A percentile compares a stretch with the other conserved stretches of the same genome.
Evolutionary conservation across 1,140 invertebrate genomes (phyloP).

Genomic region (Mycetomoellerius zeteki): DNA sequence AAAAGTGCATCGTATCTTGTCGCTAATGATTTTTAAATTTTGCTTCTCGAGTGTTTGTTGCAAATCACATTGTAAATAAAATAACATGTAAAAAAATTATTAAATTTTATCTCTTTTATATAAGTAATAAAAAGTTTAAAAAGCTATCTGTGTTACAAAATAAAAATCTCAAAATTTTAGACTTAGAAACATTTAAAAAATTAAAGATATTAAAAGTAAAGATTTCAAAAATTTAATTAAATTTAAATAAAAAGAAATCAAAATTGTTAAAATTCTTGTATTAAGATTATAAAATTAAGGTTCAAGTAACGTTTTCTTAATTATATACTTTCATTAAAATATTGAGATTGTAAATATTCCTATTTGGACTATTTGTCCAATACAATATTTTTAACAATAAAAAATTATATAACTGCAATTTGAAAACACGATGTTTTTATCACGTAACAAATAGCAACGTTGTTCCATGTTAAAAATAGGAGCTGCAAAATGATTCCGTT

Average conservation of each 20-base stretch:
- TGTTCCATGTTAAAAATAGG: conserved; percentile 18
- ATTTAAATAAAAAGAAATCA: not conserved
- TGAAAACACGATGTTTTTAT: not conserved
- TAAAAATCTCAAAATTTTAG: not conserved
- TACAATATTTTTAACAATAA: not conserved
- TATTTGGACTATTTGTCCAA: not conserved
- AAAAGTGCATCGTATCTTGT: conserved; percentile 5
- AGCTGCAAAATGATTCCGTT: conserved; percentile 11
- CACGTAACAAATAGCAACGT: conserved; percentile 14
- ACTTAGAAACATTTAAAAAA: not conserved
- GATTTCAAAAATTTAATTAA: not conserved
- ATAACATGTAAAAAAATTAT: not conserved
- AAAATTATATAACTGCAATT: not conserved
- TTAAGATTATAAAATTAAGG: not conserved
- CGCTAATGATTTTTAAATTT: conserved; percentile 20
- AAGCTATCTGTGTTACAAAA: not conserved
- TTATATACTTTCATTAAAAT: conserved; percentile 4
- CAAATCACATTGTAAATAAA: not conserved
- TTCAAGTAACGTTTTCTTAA: not conserved
- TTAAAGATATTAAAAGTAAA: not conserved
- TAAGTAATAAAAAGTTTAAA: not conserved
- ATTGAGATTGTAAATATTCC: not conserved
- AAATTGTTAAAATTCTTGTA: not conserved
- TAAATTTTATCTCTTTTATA: not conserved
- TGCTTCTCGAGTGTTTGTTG: not conserved